phyloP scores from a whole-genome alignment of 2,888 invertebrate species.

The Cephonodes hylas region DNA sequence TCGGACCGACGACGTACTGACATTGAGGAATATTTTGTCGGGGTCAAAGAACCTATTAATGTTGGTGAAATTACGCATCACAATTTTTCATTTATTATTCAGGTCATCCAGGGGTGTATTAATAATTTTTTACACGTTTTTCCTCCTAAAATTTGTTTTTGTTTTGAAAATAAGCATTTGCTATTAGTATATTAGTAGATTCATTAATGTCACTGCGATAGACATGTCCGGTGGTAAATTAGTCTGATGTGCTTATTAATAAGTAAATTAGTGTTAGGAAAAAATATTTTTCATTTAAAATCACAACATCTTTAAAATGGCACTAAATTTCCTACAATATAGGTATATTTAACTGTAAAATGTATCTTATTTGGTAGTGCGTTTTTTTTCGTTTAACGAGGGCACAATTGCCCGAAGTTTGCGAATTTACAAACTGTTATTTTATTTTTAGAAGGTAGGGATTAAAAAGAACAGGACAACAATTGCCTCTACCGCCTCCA shows the following conservation, averaged over 20 bases:
- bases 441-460: too few species aligned
- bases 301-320: too few species aligned
- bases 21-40: conserved; percentile 60
- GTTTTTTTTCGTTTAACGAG: too few species aligned
- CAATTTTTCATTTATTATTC: conserved; percentile 21
- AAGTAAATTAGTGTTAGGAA: not conserved
- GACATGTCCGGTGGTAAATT: conserved; percentile 3
- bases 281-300: too few species aligned
- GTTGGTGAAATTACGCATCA: conserved; percentile 37
- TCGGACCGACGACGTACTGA: conserved; percentile 41
- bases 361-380: too few species aligned
- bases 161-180: not conserved
- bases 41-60: conserved; percentile 73
- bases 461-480: too few species aligned
- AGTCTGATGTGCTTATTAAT: not conserved
- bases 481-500: too few species aligned
- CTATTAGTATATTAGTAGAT: not conserved
- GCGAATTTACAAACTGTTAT: too few species aligned
- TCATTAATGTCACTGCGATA: not conserved
- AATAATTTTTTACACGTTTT: not conserved
- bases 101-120: conserved; percentile 14
- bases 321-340: too few species aligned
- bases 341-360: too few species aligned
- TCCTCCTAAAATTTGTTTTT: not conserved
- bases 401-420: too few species aligned